phyloP scores from a whole-genome alignment of 2,888 invertebrate species.

The Drosophila helvetica region DNA sequence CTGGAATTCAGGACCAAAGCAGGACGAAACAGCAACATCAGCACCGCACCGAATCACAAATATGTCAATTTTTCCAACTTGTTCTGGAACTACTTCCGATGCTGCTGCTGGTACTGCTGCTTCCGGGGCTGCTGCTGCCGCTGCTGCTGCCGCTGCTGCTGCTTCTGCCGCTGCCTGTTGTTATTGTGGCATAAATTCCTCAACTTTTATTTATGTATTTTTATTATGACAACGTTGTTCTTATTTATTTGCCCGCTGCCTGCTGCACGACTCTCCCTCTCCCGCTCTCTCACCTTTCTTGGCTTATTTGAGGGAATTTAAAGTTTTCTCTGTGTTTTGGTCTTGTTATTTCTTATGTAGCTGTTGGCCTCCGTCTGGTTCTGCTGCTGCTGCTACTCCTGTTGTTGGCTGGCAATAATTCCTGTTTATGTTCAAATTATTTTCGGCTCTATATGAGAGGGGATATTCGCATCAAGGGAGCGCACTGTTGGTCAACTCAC shows the following conservation, averaged over 20 bases:
- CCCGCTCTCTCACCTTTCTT: background rate
- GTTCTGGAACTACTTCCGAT: slow-evolving; percentile 9
- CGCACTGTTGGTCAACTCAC: slow-evolving; percentile 7
- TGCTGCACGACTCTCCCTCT: background rate
- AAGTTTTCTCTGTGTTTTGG: slow-evolving; percentile 25
- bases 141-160: background rate
- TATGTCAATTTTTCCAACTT: slow-evolving; percentile 30
- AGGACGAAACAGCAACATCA: background rate
- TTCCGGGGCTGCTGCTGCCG: slow-evolving; percentile 9
- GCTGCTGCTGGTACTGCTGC: background rate
- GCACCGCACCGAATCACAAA: slow-evolving; percentile 53
- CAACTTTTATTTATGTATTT: slow-evolving; percentile 69
- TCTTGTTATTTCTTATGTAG: slow-evolving; percentile 32
- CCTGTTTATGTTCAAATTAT: slow-evolving; percentile 75
- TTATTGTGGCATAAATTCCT: slow-evolving; percentile 59
- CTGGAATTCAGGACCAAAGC: too few relatives aligned
- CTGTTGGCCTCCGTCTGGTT: background rate
- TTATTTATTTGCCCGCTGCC: slow-evolving; percentile 43
- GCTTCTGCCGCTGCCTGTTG: slow-evolving; percentile 5
- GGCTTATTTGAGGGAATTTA: slow-evolving; percentile 24
- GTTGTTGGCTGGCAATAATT: slow-evolving; percentile 68
- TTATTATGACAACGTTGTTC: slow-evolving; percentile 70
- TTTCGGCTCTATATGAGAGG: slow-evolving; percentile 52
- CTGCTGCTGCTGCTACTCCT: slow-evolving; percentile 6
- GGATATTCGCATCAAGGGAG: background rate